Evolutionary conservation across 2,888 invertebrate species (phyloP).

Genomic region (Stenchaetothrips biformis): DNA sequence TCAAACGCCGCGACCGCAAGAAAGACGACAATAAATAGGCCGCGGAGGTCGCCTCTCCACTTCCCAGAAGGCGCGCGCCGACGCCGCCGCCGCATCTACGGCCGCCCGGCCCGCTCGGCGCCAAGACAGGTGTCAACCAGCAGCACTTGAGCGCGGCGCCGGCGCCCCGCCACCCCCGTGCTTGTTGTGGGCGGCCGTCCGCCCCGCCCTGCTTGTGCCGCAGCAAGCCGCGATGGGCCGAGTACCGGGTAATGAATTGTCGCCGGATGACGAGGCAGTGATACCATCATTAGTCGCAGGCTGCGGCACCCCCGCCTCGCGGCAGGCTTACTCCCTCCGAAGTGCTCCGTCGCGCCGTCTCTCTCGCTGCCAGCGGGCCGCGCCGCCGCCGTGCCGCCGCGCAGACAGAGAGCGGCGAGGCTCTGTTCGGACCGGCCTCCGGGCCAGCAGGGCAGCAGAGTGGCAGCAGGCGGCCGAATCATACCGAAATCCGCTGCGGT

Average conservation of each 20-base stretch:
- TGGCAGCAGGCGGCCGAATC: background rate
- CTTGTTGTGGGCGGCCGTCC: background rate
- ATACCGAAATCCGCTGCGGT: slow-evolving; percentile 15
- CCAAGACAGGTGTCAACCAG: background rate
- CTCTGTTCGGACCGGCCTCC: too few species aligned
- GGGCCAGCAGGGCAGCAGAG: background rate
- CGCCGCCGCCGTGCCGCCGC: background rate
- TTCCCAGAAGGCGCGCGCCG: background rate
- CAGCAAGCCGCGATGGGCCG: background rate
- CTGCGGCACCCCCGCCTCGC: background rate
- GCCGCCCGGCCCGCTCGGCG: background rate
- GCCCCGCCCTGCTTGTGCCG: background rate
- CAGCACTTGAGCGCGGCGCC: background rate
- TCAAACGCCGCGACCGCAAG: too few species aligned
- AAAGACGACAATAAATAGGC: too few species aligned
- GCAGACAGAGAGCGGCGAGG: too few species aligned
- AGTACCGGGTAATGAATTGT: slow-evolving; percentile 12
- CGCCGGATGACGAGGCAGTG: slow-evolving; percentile 9
- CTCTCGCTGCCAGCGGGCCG: too few species aligned
- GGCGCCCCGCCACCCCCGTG: background rate
- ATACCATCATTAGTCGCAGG: slow-evolving; percentile 22
- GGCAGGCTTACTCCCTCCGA: too few species aligned
- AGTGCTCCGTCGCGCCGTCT: too few species aligned
- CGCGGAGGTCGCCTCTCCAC: background rate
- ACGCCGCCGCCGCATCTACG: background rate